Conservation (phyloP, 2,797 vertebrate species). For the Siniperca undulata region DNA sequence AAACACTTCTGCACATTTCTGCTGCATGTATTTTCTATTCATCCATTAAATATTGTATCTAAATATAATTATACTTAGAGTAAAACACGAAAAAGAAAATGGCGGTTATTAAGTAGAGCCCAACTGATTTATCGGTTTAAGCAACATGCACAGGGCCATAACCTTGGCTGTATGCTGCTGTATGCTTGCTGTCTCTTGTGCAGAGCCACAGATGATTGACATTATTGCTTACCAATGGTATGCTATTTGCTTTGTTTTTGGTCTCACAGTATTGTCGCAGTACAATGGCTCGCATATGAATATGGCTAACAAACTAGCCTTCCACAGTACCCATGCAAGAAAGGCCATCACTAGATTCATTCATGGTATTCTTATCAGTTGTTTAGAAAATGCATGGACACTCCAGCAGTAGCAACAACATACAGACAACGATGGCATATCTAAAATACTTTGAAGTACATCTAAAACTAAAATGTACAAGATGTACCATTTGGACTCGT, state of each 20-base stretch:
- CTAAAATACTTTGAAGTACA: background rate
- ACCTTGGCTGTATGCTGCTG: background rate
- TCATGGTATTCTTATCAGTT: background rate
- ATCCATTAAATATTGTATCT: background rate
- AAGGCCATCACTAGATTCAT: constrained; percentile 3
- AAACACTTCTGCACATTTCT: background rate
- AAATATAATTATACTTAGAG: background rate
- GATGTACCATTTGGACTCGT: background rate
- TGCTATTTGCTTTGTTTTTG: constrained; percentile 7
- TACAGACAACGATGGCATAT: background rate
- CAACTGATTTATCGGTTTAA: background rate
- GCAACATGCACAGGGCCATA: background rate
- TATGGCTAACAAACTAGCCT: background rate
- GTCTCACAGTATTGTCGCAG: background rate
- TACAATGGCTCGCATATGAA: background rate
- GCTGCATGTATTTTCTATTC: constrained; percentile 1
- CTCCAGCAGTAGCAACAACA: background rate
- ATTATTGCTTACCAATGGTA: background rate
- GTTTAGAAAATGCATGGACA: background rate
- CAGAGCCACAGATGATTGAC: constrained; percentile 5
- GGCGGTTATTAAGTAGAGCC: background rate
- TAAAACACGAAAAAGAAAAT: background rate
- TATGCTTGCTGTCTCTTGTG: background rate
- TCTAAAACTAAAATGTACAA: constrained; percentile 17
- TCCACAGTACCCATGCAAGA: background rate